phyloP scores from a whole-genome alignment of 1,140 invertebrate genomes.

The Meloidogyne hapla region DNA sequence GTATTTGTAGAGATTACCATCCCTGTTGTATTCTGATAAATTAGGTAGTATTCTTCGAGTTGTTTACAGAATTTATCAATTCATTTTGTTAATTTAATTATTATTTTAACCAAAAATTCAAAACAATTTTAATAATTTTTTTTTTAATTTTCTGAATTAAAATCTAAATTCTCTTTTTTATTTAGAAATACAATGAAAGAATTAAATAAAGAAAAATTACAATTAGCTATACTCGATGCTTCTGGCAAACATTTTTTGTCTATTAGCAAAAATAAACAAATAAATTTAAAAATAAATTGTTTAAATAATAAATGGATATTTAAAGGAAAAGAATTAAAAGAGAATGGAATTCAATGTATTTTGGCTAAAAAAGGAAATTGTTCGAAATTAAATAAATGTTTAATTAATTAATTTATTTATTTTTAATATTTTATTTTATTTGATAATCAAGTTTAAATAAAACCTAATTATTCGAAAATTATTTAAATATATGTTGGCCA shows the following conservation, averaged over 20 bases:
- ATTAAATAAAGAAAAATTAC: neutral
- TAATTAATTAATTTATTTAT: neutral
- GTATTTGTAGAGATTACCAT: too few species aligned
- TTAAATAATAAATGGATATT: slow-evolving; percentile 6
- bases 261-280: neutral
- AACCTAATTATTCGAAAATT: too few species aligned
- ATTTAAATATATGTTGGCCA: too few species aligned
- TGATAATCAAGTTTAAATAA: neutral
- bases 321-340: slow-evolving; percentile 1
- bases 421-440: neutral
- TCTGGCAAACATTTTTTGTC: neutral
- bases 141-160: too few species aligned
- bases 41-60: too few species aligned
- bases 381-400: neutral
- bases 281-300: neutral
- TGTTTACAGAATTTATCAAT: too few species aligned
- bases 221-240: neutral
- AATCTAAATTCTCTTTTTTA: too few species aligned
- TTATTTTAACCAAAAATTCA: too few species aligned
- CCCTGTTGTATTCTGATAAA: too few species aligned
- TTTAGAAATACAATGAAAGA: neutral
- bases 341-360: neutral
- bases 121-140: too few species aligned
- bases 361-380: slow-evolving; percentile 1
- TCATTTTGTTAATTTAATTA: too few species aligned